phyloP scores from a whole-genome alignment of 2,797 vertebrate genomes.

The Pristis pectinata region DNA sequence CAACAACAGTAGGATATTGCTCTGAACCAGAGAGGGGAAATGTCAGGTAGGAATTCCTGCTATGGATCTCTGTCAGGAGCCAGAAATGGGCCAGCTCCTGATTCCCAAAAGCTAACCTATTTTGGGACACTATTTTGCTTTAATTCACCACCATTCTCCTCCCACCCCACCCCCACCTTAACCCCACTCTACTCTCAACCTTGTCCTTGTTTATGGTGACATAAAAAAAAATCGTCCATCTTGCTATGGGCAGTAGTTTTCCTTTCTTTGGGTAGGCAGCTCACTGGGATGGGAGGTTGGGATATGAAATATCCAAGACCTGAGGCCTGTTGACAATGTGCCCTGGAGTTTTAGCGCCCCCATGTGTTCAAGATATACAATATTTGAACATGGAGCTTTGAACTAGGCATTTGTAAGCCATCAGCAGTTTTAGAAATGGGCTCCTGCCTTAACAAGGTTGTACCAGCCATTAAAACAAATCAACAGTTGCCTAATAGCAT shows the following conservation, averaged over 20 bases:
- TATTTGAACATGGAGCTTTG: background rate
- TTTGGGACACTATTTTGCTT: background rate
- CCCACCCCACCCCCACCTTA: background rate
- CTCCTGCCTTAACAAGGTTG: background rate
- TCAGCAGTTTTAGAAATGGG: background rate
- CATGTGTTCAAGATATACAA: background rate
- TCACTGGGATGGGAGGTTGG: background rate
- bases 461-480: background rate
- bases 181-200: too few species aligned
- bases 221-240: background rate
- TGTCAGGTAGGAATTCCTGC: background rate
- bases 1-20: too few species aligned
- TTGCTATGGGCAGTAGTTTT: background rate
- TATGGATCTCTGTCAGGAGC: background rate
- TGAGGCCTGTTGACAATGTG: background rate
- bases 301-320: background rate
- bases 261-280: background rate
- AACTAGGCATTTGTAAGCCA: background rate
- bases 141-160: background rate
- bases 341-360: background rate
- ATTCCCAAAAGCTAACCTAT: background rate
- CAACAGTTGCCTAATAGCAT: constrained; percentile 11
- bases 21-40: background rate
- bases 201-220: background rate
- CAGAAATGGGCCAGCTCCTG: background rate